A percentile compares a stretch with the other conserved stretches of the same genome.
Conservation (phyloP, 2,888 invertebrate genomes). For the Leptothorax acervorum region DNA sequence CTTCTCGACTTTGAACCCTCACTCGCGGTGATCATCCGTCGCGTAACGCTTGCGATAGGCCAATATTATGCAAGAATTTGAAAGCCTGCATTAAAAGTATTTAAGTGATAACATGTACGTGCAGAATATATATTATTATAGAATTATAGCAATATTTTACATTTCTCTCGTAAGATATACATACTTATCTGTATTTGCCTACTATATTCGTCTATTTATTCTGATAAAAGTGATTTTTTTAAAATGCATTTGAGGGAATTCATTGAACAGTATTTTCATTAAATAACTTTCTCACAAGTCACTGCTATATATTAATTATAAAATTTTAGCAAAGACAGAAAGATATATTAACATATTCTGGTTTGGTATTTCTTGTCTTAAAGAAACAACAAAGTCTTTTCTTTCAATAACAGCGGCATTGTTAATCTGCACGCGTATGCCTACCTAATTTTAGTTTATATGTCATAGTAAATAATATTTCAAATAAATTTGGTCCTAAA, state of each 20-base stretch:
- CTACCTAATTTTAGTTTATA: background rate
- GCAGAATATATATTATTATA: background rate
- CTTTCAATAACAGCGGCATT: background rate
- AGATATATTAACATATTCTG: background rate
- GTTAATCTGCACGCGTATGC: background rate
- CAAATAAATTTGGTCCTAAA: background rate
- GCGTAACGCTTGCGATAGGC: conserved; percentile 5
- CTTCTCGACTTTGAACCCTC: conserved; percentile 38
- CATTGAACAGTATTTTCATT: no score
- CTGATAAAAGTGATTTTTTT: background rate
- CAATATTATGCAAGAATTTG: background rate
- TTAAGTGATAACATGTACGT: background rate
- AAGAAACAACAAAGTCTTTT: background rate
- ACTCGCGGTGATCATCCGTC: background rate
- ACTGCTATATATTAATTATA: background rate
- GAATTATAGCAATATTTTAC: background rate
- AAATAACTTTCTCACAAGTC: background rate
- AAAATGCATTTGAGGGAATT: background rate
- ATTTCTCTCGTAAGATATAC: background rate
- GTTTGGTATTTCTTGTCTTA: background rate
- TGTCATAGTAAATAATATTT: background rate
- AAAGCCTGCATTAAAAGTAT: background rate
- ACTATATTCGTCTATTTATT: background rate
- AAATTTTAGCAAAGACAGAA: conserved; percentile 5
- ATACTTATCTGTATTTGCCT: background rate